These are phyloP conservation scores for Chaenocephalus aceratus DNA, from an alignment of 2,113 vertebrate genomes.

Conservation along the genomic window DNA sequence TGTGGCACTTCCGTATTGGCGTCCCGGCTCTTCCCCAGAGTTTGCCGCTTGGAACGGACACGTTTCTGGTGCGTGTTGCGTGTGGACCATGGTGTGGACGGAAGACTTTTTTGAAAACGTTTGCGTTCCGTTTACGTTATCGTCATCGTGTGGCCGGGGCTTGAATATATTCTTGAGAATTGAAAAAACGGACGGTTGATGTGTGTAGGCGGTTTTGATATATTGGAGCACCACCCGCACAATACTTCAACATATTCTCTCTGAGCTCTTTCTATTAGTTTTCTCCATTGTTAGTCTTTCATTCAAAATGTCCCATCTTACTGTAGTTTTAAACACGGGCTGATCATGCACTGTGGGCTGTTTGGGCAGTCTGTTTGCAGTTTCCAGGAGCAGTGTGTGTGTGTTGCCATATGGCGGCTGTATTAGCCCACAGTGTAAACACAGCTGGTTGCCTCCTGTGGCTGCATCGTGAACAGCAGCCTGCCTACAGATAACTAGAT, in stretches of 20 bases:
- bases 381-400: constrained; percentile 28
- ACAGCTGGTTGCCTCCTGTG: constrained; percentile 72
- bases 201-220: constrained; percentile 47
- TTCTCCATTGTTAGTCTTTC: background rate
- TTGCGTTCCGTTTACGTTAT: no score
- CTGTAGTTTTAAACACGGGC: background rate
- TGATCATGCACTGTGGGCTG: constrained; percentile 14
- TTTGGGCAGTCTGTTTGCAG: constrained; percentile 45
- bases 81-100: no score
- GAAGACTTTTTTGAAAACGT: no score
- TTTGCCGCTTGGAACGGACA: no score
- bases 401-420: constrained; percentile 58
- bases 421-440: constrained; percentile 60
- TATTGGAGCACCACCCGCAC: constrained; percentile 7
- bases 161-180: constrained; percentile 13
- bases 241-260: constrained; percentile 15
- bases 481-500: constrained; percentile 42
- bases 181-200: background rate
- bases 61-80: no score
- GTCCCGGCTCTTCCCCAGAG: no score
- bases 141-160: no score
- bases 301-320: constrained; percentile 15
- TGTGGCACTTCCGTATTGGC: no score
- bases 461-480: constrained; percentile 61
- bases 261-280: constrained; percentile 22